Evolutionary conservation across 2,113 vertebrate species (phyloP).

Genomic region (Urocynchramus pylzowi): DNA sequence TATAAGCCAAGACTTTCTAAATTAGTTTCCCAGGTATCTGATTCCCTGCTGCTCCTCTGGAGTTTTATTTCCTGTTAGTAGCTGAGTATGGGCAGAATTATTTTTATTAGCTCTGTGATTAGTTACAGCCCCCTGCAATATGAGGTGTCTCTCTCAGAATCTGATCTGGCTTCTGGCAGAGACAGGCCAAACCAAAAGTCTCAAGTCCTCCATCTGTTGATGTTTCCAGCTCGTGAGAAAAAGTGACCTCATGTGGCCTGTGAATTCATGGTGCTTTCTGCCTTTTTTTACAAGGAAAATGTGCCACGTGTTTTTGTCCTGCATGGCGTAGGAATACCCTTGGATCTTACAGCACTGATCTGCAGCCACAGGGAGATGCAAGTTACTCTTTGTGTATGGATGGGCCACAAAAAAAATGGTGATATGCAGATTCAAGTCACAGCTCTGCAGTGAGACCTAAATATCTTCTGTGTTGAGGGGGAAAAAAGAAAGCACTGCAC

Average conservation of each 20-base stretch:
- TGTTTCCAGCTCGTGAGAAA: not conserved
- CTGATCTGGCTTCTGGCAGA: not conserved
- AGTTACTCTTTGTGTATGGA: not conserved
- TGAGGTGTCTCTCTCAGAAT: not conserved
- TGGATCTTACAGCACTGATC: fast-evolving
- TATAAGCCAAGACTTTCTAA: not conserved
- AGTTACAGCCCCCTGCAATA: not conserved
- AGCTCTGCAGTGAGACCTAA: not conserved
- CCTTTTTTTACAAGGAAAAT: not conserved
- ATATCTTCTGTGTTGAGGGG: fast-evolving
- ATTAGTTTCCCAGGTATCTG: not conserved
- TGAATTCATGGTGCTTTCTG: not conserved
- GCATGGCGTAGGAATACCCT: not conserved
- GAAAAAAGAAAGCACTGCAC: not conserved
- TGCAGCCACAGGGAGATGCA: not conserved
- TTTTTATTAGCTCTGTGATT: not conserved
- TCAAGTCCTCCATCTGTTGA: not conserved
- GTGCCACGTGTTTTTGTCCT: fast-evolving
- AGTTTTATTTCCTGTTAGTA: not conserved
- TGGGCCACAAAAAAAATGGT: not conserved
- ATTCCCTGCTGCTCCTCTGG: not conserved
- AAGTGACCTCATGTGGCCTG: not conserved
- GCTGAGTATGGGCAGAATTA: not conserved
- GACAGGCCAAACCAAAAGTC: not conserved
- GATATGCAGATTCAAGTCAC: not conserved